Base-by-base conservation (phyloP, 2,113 vertebrate species). In the Potamarius usumacintae region DNA sequence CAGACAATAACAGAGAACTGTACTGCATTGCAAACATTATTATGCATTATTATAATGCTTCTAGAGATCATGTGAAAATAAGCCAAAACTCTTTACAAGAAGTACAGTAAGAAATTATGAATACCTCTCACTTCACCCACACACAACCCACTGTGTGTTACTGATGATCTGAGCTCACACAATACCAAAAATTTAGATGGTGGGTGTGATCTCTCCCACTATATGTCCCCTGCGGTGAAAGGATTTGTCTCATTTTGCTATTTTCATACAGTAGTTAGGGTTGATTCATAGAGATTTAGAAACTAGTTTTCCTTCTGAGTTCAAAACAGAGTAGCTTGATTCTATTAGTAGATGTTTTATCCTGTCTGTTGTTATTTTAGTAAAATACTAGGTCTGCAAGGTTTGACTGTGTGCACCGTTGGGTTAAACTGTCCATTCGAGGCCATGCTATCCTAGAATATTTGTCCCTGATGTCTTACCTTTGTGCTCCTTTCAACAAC, bases 371-470 rank as follows among this genome's bases (percentile, higher is more conserved):
- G 84, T 88, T 85, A 20, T 92, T 85, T 92, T 90, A 88, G 89
- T 87, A 84, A 88, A 84, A 57, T 90, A 85, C 42, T 60, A 89
- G 89, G 63, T 89, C 77, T 90, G 85, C 67, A 87, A 91, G 92
- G 83, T 53, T 80, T 92, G 92, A 92, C 88, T 88, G 88, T 71
- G 85, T 60, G 34, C 71, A 88, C 78, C 85, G 85, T 87, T 89
- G 84, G 53, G 74, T 81, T 71, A 77, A 42, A 17, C 76, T 89
- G 86, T 81, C n/a, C 22, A 81, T 82, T 89, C 87, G 88, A 92
- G 90, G 89, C 67, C 86, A 86, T 50, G n/a, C 62, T 87, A 83
- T 67, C 76, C 85, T 63, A 89, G 87, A 85, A 77, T 58, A 88
- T 60, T 52, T 48, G 60, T 67, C 30, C 62, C 85, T 53, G 25